Conservation (phyloP, 2,113 vertebrate species). For the Charina bottae region DNA sequence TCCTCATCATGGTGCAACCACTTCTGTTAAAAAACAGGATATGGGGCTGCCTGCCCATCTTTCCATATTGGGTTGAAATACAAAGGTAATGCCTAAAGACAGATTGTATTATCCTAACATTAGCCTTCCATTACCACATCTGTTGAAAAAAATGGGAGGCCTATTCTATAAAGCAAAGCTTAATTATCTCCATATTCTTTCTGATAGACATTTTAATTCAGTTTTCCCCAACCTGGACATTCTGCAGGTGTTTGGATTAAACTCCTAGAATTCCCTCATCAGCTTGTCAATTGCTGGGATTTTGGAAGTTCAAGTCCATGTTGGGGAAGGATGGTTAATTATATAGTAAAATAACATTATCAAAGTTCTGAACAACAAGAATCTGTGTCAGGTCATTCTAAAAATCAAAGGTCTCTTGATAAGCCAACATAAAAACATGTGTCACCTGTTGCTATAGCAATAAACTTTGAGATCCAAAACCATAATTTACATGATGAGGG, state of each 20-base stretch:
- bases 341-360: neutral
- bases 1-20: too few relatives aligned
- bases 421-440: neutral
- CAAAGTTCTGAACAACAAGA: neutral
- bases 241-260: neutral
- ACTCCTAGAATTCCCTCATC: neutral
- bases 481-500: neutral
- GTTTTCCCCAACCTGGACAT: neutral
- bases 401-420: neutral
- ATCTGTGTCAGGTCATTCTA: neutral
- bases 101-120: neutral
- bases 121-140: neutral
- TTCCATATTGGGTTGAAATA: too few relatives aligned
- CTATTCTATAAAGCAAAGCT: neutral
- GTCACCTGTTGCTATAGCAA: neutral
- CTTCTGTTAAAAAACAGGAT: too few relatives aligned
- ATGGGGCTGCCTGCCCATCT: too few relatives aligned
- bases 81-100: neutral
- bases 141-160: neutral
- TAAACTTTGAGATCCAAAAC: conserved; percentile 28
- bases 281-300: neutral
- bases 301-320: neutral
- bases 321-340: neutral
- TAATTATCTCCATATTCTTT: neutral
- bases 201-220: neutral